These are phyloP conservation scores for Gulo gulo DNA, from an alignment of 2,113 vertebrate species.

Conservation along the genomic window DNA sequence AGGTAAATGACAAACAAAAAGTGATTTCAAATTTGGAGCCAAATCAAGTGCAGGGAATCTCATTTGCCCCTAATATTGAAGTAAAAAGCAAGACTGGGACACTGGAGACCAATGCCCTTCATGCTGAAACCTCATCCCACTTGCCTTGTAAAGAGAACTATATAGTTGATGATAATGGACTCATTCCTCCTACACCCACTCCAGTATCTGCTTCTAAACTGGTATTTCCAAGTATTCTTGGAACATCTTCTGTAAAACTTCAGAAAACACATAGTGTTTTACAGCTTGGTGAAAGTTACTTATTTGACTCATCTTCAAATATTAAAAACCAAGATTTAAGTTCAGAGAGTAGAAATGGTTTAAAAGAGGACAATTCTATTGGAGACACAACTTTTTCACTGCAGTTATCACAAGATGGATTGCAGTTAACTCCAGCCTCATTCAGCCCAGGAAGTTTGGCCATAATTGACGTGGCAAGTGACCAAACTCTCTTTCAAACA, in stretches of 20 bases:
- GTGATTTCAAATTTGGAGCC: conserved; percentile 41
- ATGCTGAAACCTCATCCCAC: background rate
- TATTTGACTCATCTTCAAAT: conserved; percentile 14
- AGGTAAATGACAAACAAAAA: conserved; percentile 63
- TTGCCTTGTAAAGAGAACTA: conserved; percentile 40
- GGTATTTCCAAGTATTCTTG: conserved; percentile 75
- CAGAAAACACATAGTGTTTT: conserved; percentile 28
- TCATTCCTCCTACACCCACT: conserved; percentile 86
- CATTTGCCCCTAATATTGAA: conserved; percentile 50
- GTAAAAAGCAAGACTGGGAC: conserved; percentile 53
- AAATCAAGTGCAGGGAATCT: conserved; percentile 38
- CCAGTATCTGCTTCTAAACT: conserved; percentile 78
- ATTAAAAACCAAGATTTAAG: conserved; percentile 23
- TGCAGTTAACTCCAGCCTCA: conserved; percentile 69
- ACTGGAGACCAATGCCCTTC: background rate
- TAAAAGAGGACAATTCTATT: conserved; percentile 55
- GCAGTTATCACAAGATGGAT: conserved; percentile 87
- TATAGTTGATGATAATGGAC: conserved; percentile 56
- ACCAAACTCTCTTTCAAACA: conserved; percentile 90
- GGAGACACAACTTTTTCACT: conserved; percentile 83
- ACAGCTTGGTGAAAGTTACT: conserved; percentile 5
- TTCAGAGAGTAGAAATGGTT: conserved; percentile 35
- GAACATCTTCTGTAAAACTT: conserved; percentile 79
- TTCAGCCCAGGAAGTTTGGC: conserved; percentile 86
- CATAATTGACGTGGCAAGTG: conserved; percentile 94